Conservation (phyloP, 2,113 vertebrate species). For the Otolemur garnettii region DNA sequence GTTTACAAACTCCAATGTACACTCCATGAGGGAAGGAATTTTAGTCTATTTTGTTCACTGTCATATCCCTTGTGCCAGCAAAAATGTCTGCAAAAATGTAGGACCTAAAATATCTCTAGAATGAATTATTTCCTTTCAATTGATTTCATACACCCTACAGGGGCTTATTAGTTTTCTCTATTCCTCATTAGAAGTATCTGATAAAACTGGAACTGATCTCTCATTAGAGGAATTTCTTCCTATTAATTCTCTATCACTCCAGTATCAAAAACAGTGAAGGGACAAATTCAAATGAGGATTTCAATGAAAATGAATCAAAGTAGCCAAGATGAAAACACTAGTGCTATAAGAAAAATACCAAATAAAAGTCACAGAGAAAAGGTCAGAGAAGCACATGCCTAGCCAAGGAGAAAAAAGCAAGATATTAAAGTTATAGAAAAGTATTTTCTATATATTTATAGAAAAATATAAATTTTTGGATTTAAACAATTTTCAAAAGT, state of each 20-base stretch:
- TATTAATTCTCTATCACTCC: conserved; percentile 24
- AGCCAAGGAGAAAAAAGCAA: conserved; percentile 23
- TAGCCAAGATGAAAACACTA: conserved; percentile 25
- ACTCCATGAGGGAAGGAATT: neutral
- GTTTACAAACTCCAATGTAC: neutral
- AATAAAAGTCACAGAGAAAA: conserved; percentile 31
- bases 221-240: conserved; percentile 50
- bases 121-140: conserved; percentile 40
- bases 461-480: neutral
- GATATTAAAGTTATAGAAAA: neutral
- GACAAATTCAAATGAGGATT: conserved; percentile 47
- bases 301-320: conserved; percentile 54
- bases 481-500: conserved; percentile 43
- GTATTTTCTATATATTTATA: neutral
- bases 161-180: neutral
- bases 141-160: neutral
- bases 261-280: conserved; percentile 17
- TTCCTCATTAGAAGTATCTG: conserved; percentile 14
- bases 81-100: conserved; percentile 25
- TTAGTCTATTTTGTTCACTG: conserved; percentile 25
- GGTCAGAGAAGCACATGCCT: neutral
- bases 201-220: conserved; percentile 55
- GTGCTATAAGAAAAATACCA: conserved; percentile 10
- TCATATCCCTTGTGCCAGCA: neutral
- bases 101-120: conserved; percentile 37